Base-by-base conservation (phyloP, 1,140 invertebrate genomes). In the Ips nitidus region DNA sequence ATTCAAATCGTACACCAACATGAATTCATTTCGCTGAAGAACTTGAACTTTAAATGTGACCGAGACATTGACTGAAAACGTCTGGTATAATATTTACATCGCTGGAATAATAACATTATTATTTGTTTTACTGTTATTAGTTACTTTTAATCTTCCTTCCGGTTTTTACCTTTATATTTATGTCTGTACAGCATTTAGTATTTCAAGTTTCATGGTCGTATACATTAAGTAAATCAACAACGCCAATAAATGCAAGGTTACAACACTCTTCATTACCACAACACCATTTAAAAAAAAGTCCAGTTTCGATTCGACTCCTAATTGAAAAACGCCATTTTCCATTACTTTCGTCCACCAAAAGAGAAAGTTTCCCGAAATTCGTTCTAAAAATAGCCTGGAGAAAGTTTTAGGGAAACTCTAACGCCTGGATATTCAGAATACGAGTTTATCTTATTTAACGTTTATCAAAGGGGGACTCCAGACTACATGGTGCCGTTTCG, bases 21-120 rank as follows among this genome's bases (percentile, higher is more conserved):
- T 53, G 47, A 53, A 65, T 65, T 65, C 52, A 53, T 22, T 45
- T 65, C 62, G 62, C 62, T 53, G 53, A 65, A 55, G 62, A 65
- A 65, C 62, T 65, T 65, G 62, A 65, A 65, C 62, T 65, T 65
- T 65, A 47, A 53, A 65, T 45, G 6, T 55, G 62, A 53, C 62
- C 62, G 52, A 65, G 62, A 65, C 62, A 42, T 65, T 65, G 62
- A 53, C 62, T 65, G 52, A 65, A 53, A 52, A 65, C 53, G 62
- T 65, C 62, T 65, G 62, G 41, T 55, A 53, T 37, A 36, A 47
- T 55, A 65, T n/a, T 65, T 65, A 47, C 47, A 65, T 7, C 62
- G 50, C 50, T 45, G 8, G 52, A 53, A 53, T 8, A 65, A 37
- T 65, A 38, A 65, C n/a, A 55, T 50, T 50, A 22, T 47, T 47